Base-by-base conservation (phyloP, 1,140 invertebrate species). In the Mizuhopecten yessoensis region DNA sequence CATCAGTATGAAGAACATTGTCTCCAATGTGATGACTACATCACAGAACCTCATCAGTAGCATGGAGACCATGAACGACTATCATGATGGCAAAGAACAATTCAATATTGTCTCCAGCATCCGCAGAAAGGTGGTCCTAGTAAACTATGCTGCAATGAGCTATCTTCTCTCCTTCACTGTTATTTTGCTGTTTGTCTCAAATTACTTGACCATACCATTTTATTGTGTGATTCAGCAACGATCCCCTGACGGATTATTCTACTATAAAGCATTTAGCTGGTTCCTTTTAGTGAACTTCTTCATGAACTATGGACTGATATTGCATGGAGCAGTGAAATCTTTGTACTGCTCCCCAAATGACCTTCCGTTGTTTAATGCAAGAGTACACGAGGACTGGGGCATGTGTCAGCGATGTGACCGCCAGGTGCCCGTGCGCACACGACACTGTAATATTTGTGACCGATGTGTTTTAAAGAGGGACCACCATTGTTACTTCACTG, bases 401-500 rank as follows among this genome's bases (percentile, higher is more conserved):
- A 86, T 88, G 33, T 96, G 95, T 90, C 33, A 34, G 1, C 86
- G 89, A 15, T 96, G 95, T 90, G 42, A 94, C 5, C 86, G 90
- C 23, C 49, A 91, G 23, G 92, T 88, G 1, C 96, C 95, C 0
- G 94, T 94, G 0, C 91, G 96, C 23, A 93, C 98, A 2, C 99
- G 98, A 97, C 99, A 99, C 95, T 99, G 99, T 95, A 96, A 97
- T 87, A 97, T 97, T 45, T 99, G 99, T 95, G 96, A 97, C 29
- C 96, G 95, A 10, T 99, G 99, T 95, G 98, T 99, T 87, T 95
- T 99, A 9, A 99, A 99, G 96, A 97, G 99, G 93, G 99, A 99
- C 96, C 99, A 99, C 96, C 99, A 99, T 95, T 99, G 99, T 95
- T 98, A 98, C 86, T 99, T 99, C 96, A 98, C 98, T 33, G 98